These are phyloP conservation scores for Oryzias javanicus DNA, from an alignment of 2,113 vertebrate genomes.

Conservation along the genomic window DNA sequence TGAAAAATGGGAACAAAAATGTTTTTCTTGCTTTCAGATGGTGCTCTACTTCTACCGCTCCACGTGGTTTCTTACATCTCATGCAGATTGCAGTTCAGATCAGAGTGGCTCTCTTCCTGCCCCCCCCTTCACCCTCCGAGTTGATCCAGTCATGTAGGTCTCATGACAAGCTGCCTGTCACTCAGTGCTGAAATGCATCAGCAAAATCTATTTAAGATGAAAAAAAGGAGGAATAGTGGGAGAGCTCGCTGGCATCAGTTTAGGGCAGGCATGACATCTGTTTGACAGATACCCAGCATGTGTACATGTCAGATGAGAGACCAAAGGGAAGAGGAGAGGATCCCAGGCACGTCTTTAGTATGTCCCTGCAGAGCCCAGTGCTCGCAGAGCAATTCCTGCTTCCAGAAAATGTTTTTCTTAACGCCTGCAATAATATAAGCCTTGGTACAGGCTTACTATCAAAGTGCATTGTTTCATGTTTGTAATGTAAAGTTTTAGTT, in stretches of 20 bases:
- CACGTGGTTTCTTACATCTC: conserved; percentile 15
- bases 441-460: too few species aligned
- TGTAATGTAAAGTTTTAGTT: too few species aligned
- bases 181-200: conserved; percentile 54
- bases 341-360: conserved; percentile 43
- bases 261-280: conserved; percentile 67
- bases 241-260: conserved; percentile 66
- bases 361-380: conserved; percentile 25
- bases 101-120: conserved; percentile 27
- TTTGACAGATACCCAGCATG: conserved; percentile 61
- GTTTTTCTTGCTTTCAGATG: conserved; percentile 34
- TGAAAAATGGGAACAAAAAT: conserved; percentile 29
- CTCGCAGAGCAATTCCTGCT: background rate
- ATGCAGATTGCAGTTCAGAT: conserved; percentile 46
- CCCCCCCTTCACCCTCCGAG: conserved; percentile 16
- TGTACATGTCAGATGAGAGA: conserved; percentile 67
- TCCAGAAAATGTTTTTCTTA: background rate
- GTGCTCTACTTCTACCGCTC: conserved; percentile 29
- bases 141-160: conserved; percentile 28
- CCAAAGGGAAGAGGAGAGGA: conserved; percentile 29
- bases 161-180: conserved; percentile 57
- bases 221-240: conserved; percentile 64
- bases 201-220: conserved; percentile 62
- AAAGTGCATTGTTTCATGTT: too few species aligned
- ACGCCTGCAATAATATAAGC: too few species aligned